Evolutionary conservation across 2,113 vertebrate species (phyloP).

Genomic region (Elaphurus davidianus): DNA sequence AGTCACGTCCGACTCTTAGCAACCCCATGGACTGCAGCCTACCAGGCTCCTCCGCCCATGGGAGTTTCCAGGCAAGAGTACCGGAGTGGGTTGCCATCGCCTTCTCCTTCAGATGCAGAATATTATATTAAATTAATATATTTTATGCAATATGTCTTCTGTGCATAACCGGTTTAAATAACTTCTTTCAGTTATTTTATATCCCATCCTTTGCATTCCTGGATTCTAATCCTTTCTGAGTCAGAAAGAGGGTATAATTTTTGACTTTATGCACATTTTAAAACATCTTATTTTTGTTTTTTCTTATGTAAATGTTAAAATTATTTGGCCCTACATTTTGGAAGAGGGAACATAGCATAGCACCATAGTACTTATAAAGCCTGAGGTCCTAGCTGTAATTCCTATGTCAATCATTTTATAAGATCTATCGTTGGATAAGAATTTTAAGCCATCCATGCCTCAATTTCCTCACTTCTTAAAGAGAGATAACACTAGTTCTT

Average conservation of each 20-base stretch:
- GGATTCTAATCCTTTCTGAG: not conserved
- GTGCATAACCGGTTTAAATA: not conserved
- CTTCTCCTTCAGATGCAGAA: not conserved
- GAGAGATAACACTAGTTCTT: not conserved
- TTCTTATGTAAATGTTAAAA: not conserved
- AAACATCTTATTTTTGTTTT: not conserved
- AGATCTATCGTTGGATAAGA: not conserved
- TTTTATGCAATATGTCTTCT: not conserved
- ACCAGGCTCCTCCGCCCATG: too few species aligned
- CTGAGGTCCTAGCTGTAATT: not conserved
- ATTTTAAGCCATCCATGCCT: not conserved
- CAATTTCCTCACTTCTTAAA: not conserved
- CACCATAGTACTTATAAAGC: not conserved
- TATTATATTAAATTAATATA: not conserved
- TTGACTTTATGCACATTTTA: not conserved
- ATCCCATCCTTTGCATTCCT: not conserved
- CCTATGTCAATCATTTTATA: not conserved
- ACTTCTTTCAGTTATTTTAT: not conserved
- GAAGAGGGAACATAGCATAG: not conserved
- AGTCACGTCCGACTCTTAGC: too few species aligned
- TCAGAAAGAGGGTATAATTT: not conserved
- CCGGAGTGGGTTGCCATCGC: too few species aligned
- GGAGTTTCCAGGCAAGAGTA: too few species aligned
- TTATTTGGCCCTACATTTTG: not conserved
- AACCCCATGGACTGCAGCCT: too few species aligned